Base-by-base conservation (phyloP, 2,113 vertebrate species). In the Odocoileus virginianus region DNA sequence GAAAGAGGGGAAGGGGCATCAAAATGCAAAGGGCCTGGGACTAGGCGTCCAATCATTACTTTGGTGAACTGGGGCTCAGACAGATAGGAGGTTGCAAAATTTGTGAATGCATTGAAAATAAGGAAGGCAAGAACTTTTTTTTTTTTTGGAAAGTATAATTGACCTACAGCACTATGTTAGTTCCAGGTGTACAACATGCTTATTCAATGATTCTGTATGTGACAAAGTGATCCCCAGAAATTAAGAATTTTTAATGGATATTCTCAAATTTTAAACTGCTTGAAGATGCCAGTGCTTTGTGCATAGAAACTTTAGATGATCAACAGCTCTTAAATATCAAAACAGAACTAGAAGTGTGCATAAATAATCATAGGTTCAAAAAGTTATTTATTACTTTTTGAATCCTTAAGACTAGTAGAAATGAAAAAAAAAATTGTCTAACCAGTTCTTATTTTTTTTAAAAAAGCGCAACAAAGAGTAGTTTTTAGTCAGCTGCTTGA, bases 381-480 rank as follows among this genome's bases (percentile, higher is more conserved):
- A 97, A 89, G 50, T 47, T 67, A 57, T 6, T 82, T 97, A 97
- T 93, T 91, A 28, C 43, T 84, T 95, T 93, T 87, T 61, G 19
- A 98, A 85, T 85, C 30, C 27, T 58, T 58, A 81, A 67, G 50
- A 90, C 27, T 67, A 76, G 14, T 85, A 89, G 45, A 93, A 92
- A 36, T 81, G 19, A 78, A 47, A 64, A 27, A 27, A 45, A 47
- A 27, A 40, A 33, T 78, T 78, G 25, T 93, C 94, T 91, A 64
- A 54, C 30, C 12, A 27, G 10, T 74, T 94, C n/a, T 95, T 83
- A 78, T 10, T 87, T 10, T 87, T 71, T 27, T 14, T 0, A 3
- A 25, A 84, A 61, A 94, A 86, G 19, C 36, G 30, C 60, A 58
- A 12, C 57, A 57, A 52, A 96, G 58, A 88, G 55, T 40, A 89